A percentile compares a stretch with the other conserved stretches of the same genome.
Evolutionary conservation across 2,888 invertebrate species (phyloP).

Genomic region (Candidula unifasciata): DNA sequence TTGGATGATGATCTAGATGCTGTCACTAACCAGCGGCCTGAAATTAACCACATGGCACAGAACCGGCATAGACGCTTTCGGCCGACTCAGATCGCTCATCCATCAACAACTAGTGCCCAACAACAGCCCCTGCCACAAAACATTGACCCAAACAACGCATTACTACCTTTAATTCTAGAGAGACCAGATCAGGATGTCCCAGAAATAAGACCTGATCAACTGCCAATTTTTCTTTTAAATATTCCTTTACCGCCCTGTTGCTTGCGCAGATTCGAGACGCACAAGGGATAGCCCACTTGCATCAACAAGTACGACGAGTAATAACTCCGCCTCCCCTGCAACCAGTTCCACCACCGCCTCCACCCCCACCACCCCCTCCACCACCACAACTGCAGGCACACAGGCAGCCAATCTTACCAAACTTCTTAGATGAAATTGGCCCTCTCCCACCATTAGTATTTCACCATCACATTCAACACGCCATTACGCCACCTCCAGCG

Average conservation of each 20-base stretch:
- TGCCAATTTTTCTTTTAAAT: not conserved
- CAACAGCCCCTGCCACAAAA: not conserved
- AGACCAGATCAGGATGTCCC: not conserved
- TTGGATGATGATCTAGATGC: not conserved
- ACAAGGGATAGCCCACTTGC: not conserved
- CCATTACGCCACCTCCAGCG: not conserved
- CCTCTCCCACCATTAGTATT: not conserved
- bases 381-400: not conserved
- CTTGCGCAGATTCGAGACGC: slow-evolving; percentile 2
- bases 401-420: not conserved
- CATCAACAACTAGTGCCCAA: not conserved
- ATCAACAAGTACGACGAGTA: not conserved
- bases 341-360: not conserved
- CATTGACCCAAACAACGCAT: not conserved
- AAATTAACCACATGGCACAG: not conserved
- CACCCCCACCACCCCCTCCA: not conserved
- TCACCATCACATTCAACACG: not conserved
- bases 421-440: not conserved
- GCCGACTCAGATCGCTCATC: not conserved
- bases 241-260: not conserved
- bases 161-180: not conserved
- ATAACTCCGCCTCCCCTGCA: not conserved
- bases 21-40: not conserved
- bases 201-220: not conserved
- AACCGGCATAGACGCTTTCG: not conserved